Evolutionary conservation across 1,140 invertebrate species (phyloP).

Genomic region (Brachionus rotundiformis): DNA sequence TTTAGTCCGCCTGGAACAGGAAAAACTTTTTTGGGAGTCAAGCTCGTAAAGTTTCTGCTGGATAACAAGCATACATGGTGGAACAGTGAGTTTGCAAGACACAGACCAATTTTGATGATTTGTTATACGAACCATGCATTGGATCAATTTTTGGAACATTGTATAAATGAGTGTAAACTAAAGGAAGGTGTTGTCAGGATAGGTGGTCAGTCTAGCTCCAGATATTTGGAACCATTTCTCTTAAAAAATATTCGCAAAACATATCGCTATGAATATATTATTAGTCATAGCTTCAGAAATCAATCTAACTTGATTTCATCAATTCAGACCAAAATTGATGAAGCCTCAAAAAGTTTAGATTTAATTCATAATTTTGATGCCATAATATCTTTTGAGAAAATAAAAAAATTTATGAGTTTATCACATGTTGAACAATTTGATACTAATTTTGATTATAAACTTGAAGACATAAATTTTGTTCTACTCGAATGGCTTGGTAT

Average conservation of each 20-base stretch:
- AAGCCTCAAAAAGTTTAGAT: neutral
- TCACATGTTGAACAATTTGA: neutral
- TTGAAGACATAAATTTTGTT: no score
- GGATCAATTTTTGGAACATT: slow-evolving; percentile 67
- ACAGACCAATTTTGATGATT: slow-evolving; percentile 71
- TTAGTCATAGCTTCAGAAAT: neutral
- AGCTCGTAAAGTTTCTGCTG: slow-evolving; percentile 68
- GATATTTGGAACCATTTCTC: neutral
- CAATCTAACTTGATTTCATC: neutral
- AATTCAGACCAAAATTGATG: neutral
- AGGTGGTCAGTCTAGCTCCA: neutral
- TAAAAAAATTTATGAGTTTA: neutral
- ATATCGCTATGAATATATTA: neutral
- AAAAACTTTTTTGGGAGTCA: slow-evolving; percentile 75
- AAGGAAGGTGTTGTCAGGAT: neutral
- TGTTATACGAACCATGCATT: slow-evolving; percentile 80
- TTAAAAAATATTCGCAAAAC: no score
- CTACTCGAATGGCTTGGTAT: slow-evolving; percentile 27
- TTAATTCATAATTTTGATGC: neutral
- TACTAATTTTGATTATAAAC: no score
- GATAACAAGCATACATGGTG: slow-evolving; percentile 55
- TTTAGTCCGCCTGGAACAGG: slow-evolving; percentile 76
- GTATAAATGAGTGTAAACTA: slow-evolving; percentile 54
- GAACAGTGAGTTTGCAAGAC: neutral
- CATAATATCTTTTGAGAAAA: neutral